phyloP scores from a whole-genome alignment of 2,113 vertebrate species.

The Candoia aspera region DNA sequence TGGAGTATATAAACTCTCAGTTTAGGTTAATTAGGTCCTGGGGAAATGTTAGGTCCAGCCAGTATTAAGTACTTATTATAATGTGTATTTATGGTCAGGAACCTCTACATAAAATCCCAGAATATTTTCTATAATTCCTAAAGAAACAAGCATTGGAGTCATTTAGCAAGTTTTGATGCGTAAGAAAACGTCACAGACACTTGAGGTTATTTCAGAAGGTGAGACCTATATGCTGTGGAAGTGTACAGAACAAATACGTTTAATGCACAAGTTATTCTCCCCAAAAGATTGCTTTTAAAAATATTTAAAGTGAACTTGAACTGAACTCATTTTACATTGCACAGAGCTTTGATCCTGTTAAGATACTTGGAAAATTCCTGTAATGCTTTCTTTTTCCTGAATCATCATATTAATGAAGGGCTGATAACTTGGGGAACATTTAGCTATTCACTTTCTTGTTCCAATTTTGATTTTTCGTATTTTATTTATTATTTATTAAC shows the following conservation, averaged over 20 bases:
- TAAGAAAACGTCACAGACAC: slow-evolving; percentile 61
- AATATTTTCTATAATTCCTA: slow-evolving; percentile 61
- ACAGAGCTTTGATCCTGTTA: background rate
- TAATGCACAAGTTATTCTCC: slow-evolving; percentile 42
- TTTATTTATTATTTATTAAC: background rate
- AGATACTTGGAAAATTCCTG: background rate
- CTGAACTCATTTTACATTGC: background rate
- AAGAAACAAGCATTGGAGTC: slow-evolving; percentile 65
- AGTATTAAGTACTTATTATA: slow-evolving; percentile 54
- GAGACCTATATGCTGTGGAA: slow-evolving; percentile 37
- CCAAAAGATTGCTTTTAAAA: background rate
- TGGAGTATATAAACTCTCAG: slow-evolving; percentile 37
- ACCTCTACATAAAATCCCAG: slow-evolving; percentile 46
- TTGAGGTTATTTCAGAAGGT: slow-evolving; percentile 22
- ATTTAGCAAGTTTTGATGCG: slow-evolving; percentile 69
- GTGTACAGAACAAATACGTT: slow-evolving; percentile 23
- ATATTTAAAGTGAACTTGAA: background rate
- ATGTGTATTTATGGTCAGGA: slow-evolving; percentile 66
- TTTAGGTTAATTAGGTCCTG: slow-evolving; percentile 40
- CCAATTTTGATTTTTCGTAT: background rate
- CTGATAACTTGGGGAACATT: background rate
- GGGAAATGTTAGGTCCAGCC: slow-evolving; percentile 49
- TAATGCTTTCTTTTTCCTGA: background rate
- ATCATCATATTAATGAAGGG: background rate
- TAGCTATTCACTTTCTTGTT: background rate